Evolutionary conservation across 1,140 invertebrate species (phyloP).

Genomic region (Ceratosolen fusciceps): DNA sequence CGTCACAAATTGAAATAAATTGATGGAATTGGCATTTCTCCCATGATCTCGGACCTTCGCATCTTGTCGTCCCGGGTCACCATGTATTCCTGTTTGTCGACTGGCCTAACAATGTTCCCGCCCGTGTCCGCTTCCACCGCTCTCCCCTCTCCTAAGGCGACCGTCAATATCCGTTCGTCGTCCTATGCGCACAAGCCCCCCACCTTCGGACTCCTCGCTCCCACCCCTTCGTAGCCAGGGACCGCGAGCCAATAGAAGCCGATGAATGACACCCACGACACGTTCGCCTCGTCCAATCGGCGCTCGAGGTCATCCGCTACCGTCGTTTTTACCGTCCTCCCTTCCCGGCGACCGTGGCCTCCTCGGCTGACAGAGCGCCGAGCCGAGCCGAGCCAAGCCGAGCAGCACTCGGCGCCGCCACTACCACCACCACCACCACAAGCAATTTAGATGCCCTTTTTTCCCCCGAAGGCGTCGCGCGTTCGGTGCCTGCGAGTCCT

Average conservation of each 20-base stretch:
- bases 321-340: background rate
- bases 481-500: background rate
- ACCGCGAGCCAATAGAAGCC: no score
- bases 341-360: background rate
- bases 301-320: background rate
- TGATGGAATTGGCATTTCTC: slow-evolving; percentile 58
- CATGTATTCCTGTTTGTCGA: slow-evolving; percentile 34
- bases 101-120: slow-evolving; percentile 38
- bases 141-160: background rate
- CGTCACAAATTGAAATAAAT: slow-evolving; percentile 62
- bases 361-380: no score
- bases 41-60: background rate
- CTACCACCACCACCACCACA: no score
- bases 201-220: background rate
- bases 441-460: background rate
- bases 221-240: no score
- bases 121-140: no score
- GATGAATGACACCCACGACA: background rate
- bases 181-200: background rate
- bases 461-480: background rate
- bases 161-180: background rate
- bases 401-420: no score
- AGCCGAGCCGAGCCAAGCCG: no score
- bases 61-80: background rate
- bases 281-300: background rate